A percentile compares a stretch with the other conserved stretches of the same genome.
Conservation (phyloP, 2,888 invertebrate species). For the Cynaeus angustus region DNA sequence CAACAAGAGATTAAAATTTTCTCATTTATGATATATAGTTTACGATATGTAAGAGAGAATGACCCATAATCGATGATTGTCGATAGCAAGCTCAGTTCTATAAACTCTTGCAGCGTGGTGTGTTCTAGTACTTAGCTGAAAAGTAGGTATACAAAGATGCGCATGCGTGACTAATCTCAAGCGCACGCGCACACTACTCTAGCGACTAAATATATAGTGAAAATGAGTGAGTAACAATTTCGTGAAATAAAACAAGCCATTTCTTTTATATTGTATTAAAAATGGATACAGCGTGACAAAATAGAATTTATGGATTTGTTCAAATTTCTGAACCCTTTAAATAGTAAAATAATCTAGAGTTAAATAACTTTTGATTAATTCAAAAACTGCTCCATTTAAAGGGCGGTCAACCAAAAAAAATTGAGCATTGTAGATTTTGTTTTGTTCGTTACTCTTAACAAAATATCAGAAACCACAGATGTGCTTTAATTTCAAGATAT, state of each 20-base stretch:
- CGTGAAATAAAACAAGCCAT: constrained; percentile 26
- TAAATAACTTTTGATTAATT: constrained; percentile 13
- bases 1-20: neutral
- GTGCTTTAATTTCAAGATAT: constrained; percentile 48
- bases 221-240: constrained; percentile 21
- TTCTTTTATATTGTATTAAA: constrained; percentile 41
- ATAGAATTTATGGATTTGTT: constrained; percentile 41
- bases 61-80: neutral
- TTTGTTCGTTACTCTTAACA: constrained; percentile 44
- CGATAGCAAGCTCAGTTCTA: neutral
- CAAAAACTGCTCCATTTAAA: constrained; percentile 20
- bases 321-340: constrained; percentile 38
- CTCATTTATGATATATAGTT: neutral
- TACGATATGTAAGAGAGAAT: constrained; percentile 1
- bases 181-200: neutral
- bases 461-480: constrained; percentile 51
- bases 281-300: constrained; percentile 47
- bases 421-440: constrained; percentile 47
- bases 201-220: neutral
- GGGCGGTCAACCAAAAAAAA: constrained; percentile 17
- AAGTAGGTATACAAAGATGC: neutral
- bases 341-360: constrained; percentile 3
- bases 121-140: neutral
- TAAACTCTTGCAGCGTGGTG: neutral
- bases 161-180: neutral